A percentile compares a stretch with the other conserved stretches of the same genome.
Conservation (phyloP, 2,888 invertebrate species). For the Nasonovia ribisnigri region DNA sequence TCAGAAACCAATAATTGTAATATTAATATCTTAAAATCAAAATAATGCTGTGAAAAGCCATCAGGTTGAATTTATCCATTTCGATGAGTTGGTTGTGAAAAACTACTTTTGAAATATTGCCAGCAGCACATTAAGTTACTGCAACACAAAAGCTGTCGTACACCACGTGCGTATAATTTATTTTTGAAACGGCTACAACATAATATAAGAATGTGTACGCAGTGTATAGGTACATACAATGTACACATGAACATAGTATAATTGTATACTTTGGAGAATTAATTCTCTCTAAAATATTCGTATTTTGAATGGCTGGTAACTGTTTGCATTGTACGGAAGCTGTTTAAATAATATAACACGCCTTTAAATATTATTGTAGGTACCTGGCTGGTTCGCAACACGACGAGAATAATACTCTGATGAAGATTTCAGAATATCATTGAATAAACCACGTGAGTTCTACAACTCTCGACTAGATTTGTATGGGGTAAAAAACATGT, state of each 20-base stretch:
- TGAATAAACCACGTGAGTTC: too few relatives aligned
- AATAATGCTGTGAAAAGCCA: background rate
- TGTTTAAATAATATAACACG: background rate
- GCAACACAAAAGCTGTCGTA: background rate
- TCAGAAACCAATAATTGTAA: background rate
- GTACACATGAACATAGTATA: background rate
- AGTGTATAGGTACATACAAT: background rate
- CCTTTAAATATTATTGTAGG: too few relatives aligned
- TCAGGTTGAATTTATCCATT: background rate
- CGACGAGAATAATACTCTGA: background rate
- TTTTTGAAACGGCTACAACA: background rate
- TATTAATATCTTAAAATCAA: background rate
- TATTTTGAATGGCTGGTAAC: background rate
- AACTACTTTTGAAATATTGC: background rate
- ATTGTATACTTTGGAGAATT: background rate
- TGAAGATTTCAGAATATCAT: background rate
- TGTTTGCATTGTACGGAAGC: background rate
- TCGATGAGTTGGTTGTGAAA: background rate
- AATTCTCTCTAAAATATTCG: background rate
- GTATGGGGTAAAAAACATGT: background rate
- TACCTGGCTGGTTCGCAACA: too few relatives aligned
- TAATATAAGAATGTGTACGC: background rate
- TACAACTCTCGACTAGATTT: background rate
- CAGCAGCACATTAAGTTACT: background rate
- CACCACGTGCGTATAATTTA: slow-evolving; percentile 9